Evolutionary conservation across 2,797 vertebrate genomes (phyloP).

Genomic region (Vultur gryphus): DNA sequence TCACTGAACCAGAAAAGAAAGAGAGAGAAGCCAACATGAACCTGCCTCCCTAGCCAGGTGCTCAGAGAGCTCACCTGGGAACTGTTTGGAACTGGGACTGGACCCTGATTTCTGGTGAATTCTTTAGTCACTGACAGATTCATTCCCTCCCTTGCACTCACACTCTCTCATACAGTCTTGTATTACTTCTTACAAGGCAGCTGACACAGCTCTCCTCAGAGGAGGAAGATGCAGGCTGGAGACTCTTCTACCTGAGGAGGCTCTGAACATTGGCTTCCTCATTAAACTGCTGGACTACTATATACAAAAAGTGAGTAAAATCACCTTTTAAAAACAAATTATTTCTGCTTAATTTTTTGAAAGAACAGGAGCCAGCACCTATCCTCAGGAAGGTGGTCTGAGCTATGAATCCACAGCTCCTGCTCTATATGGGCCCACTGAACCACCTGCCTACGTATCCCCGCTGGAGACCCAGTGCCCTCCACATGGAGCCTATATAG

Average conservation of each 20-base stretch:
- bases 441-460: neutral
- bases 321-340: neutral
- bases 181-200: neutral
- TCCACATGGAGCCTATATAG: neutral
- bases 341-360: neutral
- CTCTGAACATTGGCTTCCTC: neutral
- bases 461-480: neutral
- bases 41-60: neutral
- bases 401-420: neutral
- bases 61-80: neutral
- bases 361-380: neutral
- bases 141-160: neutral
- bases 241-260: neutral
- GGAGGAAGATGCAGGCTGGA: neutral
- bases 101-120: neutral
- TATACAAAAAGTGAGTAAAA: neutral
- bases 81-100: neutral
- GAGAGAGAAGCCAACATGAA: neutral
- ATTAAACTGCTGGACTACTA: neutral
- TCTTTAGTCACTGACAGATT: neutral
- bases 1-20: neutral
- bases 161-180: neutral
- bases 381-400: neutral
- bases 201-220: neutral
- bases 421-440: neutral